phyloP scores from a whole-genome alignment of 2,888 invertebrate species.

The Coronaproctus castanopsis region DNA sequence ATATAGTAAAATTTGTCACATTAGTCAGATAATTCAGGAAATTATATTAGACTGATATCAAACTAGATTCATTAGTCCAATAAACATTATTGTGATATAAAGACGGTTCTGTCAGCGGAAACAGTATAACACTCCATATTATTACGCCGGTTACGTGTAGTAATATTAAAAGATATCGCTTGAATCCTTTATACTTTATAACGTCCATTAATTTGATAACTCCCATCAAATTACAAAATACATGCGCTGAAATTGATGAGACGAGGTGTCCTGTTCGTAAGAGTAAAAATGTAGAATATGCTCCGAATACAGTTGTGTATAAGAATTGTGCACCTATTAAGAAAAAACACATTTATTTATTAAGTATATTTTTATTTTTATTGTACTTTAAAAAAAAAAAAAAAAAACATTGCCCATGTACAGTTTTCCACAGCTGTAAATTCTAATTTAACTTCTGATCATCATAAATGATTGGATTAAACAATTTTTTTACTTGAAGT shows the following conservation, averaged over 20 bases:
- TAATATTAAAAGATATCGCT: slow-evolving; percentile 42
- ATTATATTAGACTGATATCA: too few species aligned
- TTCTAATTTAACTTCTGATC: too few species aligned
- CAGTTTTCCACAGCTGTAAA: too few species aligned
- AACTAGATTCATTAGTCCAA: slow-evolving; percentile 18
- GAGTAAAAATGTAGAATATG: slow-evolving; percentile 83
- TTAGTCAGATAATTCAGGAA: too few species aligned
- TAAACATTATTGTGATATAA: slow-evolving; percentile 30
- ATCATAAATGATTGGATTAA: too few species aligned
- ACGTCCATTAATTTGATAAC: slow-evolving; percentile 70
- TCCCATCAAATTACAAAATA: slow-evolving; percentile 94
- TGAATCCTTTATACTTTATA: slow-evolving; percentile 35
- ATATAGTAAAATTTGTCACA: too few species aligned
- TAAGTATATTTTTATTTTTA: too few species aligned
- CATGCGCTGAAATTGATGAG: slow-evolving; percentile 72
- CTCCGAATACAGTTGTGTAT: slow-evolving; percentile 83
- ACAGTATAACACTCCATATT: slow-evolving; percentile 54
- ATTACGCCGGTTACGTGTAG: slow-evolving; percentile 52
- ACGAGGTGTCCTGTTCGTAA: slow-evolving; percentile 72
- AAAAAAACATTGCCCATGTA: too few species aligned
- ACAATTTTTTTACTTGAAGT: too few species aligned
- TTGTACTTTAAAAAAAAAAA: too few species aligned
- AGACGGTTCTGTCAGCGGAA: slow-evolving; percentile 50
- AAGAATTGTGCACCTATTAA: slow-evolving; percentile 56
- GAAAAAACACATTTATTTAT: slow-evolving; percentile 21